Base-by-base conservation (phyloP, 2,888 invertebrate genomes). In the Nematopogon swammerdamellus region DNA sequence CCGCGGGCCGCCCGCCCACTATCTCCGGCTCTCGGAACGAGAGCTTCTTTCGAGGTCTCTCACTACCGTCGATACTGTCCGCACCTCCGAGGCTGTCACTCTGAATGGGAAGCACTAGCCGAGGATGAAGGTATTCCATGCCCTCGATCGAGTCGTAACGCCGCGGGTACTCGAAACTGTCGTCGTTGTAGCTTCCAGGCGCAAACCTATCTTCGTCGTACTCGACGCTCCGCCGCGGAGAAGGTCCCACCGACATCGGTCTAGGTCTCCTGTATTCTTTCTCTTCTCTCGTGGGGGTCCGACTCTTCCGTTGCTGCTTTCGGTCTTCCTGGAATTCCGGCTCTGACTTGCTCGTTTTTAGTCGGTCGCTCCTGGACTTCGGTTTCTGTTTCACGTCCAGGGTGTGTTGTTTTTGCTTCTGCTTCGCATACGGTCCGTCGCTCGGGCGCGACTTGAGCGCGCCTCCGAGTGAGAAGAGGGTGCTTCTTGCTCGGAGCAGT, bases 1-100 rank as follows among this genome's bases (percentile, higher is more conserved):
- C n/a, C n/a, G 68, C 18, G 64, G 63, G 51, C n/a, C 46, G 18
- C 19, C 65, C 62, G 49, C 63, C 67, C 53, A 86, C 79, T 47
- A 89, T 87, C 70, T 91, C 91, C 2, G 93, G 93, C 61, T 93
- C 92, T 52, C 91, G 86, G 69, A 94, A 94, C 8, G 92, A 93
- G 11, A 94, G 73, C 66, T 93, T 94, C 67, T 94, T 94, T 49
- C 92, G 81, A 0, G 92, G 91, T 58, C 87, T 77, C 61, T 84
- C 86, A 57, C 64, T 64, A 19, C 58, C 53, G 46, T 79, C 80
- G 45, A 46, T 63, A 18, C 63, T 56, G 36, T 76, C 76, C 55
- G 64, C 66, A 51, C 57, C 60, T 49, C 58, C 60, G 58, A 61
- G 71, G 71, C 67, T 82, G 63, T 80, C 69, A 57, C 66, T 55